Base-by-base conservation (phyloP, 2,797 vertebrate genomes). In the Xenops minutus region DNA sequence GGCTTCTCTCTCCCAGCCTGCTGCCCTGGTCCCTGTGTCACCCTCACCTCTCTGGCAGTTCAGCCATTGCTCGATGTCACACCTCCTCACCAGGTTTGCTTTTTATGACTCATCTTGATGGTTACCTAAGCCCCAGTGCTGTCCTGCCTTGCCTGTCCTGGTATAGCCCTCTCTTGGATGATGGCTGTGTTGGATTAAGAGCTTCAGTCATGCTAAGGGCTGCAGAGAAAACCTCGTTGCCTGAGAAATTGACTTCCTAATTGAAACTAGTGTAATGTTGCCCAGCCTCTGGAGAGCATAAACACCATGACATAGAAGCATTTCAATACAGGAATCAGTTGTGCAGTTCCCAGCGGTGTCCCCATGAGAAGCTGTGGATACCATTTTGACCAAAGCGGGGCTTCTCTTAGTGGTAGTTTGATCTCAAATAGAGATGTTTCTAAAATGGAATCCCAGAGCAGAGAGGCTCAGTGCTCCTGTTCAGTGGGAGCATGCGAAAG, bases 1-100 rank as follows among this genome's bases (percentile, higher is more conserved):
- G 44, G 9, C 14, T 79, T 13, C 9, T 12, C 20, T 77, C 21
- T 77, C 32, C 10, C 44, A 82, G 26, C 34, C 20, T 0, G 1
- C 32, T 58, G 37, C n/a, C 44, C 44, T 4, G 1, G 23, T 83
- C n/a, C 17, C 16, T 67, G 13, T 6, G 3, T 88, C 62, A 58
- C 24, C 26, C 11, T 69, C 36, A 10, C 12, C 48, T 44, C 48
- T 37, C 52, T 49, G 23, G 21, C 3, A 2, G 26, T 55, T 88
- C 43, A 36, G 21, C 32, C 2, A 1, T 36, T 0, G 0, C 52
- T 77, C 0, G 0, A 27, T 76, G 27, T 73, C 8, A 2, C 30
- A 34, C n/a, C 26, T 75, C 27, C 32, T 89, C 58, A 36, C 46
- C 36, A 27, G 37, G 16, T 41, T 88, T 6, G 1, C 16, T 56